These are phyloP conservation scores for Melanotaenia nigrans DNA, from an alignment of 2,797 vertebrate genomes.

Conservation along the genomic window DNA sequence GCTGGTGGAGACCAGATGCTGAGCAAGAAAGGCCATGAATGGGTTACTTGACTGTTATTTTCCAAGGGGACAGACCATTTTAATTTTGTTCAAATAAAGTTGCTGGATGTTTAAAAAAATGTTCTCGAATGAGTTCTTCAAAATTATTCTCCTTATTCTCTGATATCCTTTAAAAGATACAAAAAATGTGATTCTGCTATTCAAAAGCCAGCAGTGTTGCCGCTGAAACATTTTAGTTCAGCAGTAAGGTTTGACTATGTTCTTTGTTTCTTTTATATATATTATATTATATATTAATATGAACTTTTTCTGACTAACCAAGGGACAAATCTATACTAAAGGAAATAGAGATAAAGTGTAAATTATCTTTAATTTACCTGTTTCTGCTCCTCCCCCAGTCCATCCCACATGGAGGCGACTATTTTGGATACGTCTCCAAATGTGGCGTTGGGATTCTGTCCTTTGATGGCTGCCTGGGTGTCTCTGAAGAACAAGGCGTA, in stretches of 20 bases:
- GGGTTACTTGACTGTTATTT: not conserved
- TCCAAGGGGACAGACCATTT: not conserved
- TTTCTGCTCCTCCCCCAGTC: slow-evolving; percentile 96
- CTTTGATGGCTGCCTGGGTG: slow-evolving; percentile 98
- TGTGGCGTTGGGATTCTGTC: slow-evolving; percentile 96
- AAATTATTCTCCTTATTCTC: not conserved
- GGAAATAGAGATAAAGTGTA: not conserved
- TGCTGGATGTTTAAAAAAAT: not conserved
- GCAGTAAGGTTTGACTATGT: no score
- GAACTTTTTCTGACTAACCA: no score
- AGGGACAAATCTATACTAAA: not conserved
- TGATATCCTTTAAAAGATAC: not conserved
- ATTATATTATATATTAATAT: no score
- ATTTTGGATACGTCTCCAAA: slow-evolving; percentile 98
- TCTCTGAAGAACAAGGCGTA: slow-evolving; percentile 99
- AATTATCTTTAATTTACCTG: slow-evolving; percentile 81
- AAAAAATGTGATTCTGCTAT: not conserved
- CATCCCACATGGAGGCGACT: slow-evolving; percentile 99
- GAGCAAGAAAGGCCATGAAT: not conserved
- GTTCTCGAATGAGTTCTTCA: not conserved
- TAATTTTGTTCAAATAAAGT: not conserved
- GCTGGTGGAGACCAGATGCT: no score
- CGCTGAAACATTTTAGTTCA: no score
- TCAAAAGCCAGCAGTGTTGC: not conserved
- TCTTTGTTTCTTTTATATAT: no score